Conservation (phyloP, 2,113 vertebrate genomes). For the Stictonetta naevosa region DNA sequence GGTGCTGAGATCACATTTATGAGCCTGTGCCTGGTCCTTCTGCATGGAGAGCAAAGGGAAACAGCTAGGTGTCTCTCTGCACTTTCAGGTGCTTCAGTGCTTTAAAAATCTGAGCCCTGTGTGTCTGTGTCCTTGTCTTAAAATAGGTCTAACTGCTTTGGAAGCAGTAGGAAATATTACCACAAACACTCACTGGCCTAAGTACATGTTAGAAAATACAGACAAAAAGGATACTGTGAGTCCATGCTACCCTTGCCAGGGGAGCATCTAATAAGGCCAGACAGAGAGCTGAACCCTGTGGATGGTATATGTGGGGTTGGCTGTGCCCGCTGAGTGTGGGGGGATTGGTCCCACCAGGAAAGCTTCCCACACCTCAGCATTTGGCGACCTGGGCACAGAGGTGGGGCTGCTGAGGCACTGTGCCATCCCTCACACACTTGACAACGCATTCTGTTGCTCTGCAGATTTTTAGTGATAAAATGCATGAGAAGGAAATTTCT, state of each 20-base stretch:
- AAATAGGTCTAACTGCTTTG: background rate
- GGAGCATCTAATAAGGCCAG: background rate
- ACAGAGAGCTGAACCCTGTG: background rate
- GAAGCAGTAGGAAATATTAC: background rate
- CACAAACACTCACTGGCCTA: background rate
- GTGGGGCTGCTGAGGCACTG: background rate
- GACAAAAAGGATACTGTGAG: background rate
- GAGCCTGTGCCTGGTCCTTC: background rate
- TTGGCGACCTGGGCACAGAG: background rate
- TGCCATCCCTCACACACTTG: background rate
- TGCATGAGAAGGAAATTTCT: background rate
- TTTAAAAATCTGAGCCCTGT: constrained; percentile 35
- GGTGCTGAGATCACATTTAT: background rate
- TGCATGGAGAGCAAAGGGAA: constrained; percentile 23
- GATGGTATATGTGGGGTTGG: background rate
- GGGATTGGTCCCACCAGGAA: background rate
- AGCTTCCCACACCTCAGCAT: background rate
- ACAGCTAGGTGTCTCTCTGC: constrained; percentile 66
- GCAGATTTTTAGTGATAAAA: background rate
- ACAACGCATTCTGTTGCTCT: background rate
- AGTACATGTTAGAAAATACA: background rate
- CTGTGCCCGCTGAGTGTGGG: background rate
- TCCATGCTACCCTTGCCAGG: background rate
- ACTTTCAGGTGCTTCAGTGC: constrained; percentile 48
- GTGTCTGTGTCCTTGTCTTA: background rate